Percentiles rank a stretch among this genome's conserved stretches.
Evolutionary conservation across 1,140 invertebrate genomes (phyloP).

Genomic region (Philotrypesis tridentata): DNA sequence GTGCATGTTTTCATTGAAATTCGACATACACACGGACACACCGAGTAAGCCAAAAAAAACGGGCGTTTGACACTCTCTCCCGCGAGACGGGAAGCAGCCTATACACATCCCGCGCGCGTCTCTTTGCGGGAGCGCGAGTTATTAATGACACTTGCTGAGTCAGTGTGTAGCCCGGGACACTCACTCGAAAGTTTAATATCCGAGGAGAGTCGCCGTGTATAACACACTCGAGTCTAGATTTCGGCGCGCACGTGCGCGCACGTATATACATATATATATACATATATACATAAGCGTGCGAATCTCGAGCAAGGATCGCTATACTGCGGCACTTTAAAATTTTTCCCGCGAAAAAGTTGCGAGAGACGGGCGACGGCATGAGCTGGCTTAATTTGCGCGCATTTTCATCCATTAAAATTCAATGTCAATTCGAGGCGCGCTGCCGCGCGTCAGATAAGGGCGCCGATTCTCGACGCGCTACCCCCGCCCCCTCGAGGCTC

Average conservation of each 20-base stretch:
- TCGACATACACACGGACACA: too few relatives aligned
- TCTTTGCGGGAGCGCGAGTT: slow-evolving; percentile 50
- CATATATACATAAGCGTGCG: background rate
- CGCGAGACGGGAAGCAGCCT: too few relatives aligned
- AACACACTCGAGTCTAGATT: slow-evolving; percentile 28
- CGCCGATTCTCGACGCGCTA: too few relatives aligned
- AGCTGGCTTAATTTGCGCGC: slow-evolving; percentile 22
- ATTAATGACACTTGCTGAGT: slow-evolving; percentile 64
- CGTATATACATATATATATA: too few relatives aligned
- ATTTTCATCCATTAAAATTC: slow-evolving; percentile 46
- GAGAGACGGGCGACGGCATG: background rate
- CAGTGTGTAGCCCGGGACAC: slow-evolving; percentile 51
- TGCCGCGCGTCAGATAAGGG: slow-evolving; percentile 35
- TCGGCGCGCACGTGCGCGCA: slow-evolving; percentile 12
- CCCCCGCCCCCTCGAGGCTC: background rate
- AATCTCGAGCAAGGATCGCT: background rate
- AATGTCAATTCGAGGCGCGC: slow-evolving; percentile 28
- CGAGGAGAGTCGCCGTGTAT: too few relatives aligned
- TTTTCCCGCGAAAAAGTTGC: background rate
- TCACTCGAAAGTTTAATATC: slow-evolving; percentile 64
- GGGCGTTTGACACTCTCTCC: too few relatives aligned
- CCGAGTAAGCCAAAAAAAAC: too few relatives aligned
- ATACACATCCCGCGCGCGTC: slow-evolving; percentile 49
- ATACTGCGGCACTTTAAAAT: too few relatives aligned
- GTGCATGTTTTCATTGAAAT: too few relatives aligned